phyloP scores from a whole-genome alignment of 2,113 vertebrate genomes.

The Cololabis saira region DNA sequence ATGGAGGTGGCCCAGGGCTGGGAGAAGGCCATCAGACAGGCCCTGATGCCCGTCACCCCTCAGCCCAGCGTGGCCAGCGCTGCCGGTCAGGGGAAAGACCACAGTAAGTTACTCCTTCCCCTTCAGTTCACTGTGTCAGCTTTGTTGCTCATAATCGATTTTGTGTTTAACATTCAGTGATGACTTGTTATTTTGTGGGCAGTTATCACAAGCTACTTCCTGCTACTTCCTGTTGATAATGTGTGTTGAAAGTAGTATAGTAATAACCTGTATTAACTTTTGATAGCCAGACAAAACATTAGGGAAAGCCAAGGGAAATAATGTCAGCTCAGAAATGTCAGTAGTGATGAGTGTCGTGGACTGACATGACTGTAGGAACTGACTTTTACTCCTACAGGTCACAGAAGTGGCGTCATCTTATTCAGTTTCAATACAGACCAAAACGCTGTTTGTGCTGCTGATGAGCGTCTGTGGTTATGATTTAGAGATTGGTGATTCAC shows the following conservation, averaged over 20 bases:
- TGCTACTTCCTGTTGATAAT: constrained; percentile 3
- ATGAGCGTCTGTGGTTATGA: neutral
- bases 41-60: constrained; percentile 97
- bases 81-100: constrained; percentile 92
- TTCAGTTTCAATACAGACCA: neutral
- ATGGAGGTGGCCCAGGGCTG: constrained; percentile 94
- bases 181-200: neutral
- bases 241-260: neutral
- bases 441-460: neutral
- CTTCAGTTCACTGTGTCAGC: neutral
- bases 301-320: constrained; percentile 14
- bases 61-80: constrained; percentile 91
- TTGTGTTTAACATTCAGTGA: constrained; percentile 3
- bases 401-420: neutral
- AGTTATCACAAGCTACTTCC: neutral
- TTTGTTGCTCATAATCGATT: neutral
- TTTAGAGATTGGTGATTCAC: neutral
- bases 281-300: constrained; percentile 3
- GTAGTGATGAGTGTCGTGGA: neutral
- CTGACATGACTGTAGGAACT: constrained; percentile 18
- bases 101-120: constrained; percentile 85
- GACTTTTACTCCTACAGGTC: neutral
- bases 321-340: constrained; percentile 15
- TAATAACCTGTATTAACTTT: neutral
- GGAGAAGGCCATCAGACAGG: constrained; percentile 98